A percentile compares a stretch with the other conserved stretches of the same genome.
phyloP scores from a whole-genome alignment of 2,113 vertebrate genomes.

The Bubo bubo region DNA sequence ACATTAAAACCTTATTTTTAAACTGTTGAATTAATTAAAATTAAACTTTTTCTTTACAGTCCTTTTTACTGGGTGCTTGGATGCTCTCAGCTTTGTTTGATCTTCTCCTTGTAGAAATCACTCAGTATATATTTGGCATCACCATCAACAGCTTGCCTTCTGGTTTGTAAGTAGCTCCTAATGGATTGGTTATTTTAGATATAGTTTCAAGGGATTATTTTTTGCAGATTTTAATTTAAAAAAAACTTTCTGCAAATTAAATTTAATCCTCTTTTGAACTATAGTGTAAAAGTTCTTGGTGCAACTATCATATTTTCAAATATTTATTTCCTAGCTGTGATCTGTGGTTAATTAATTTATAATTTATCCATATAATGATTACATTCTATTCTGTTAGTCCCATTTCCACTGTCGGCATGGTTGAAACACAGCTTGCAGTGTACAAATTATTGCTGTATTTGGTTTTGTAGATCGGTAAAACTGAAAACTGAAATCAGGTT shows the following conservation, averaged over 20 bases:
- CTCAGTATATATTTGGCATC: slow-evolving; percentile 69
- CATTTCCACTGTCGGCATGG: background rate
- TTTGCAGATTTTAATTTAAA: background rate
- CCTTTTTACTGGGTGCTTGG: slow-evolving; percentile 82
- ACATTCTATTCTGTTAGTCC: background rate
- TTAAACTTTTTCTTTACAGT: slow-evolving; percentile 67
- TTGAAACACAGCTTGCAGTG: background rate
- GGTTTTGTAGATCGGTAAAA: background rate
- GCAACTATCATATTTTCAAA: background rate
- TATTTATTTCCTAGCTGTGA: background rate
- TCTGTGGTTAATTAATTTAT: background rate
- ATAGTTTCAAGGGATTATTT: background rate
- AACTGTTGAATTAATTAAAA: background rate
- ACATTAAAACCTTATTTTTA: background rate
- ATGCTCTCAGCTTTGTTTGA: slow-evolving; percentile 80
- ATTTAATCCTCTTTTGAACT: background rate
- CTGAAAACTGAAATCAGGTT: background rate
- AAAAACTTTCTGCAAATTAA: background rate
- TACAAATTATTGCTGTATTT: background rate
- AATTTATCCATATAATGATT: background rate
- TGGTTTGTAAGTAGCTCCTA: slow-evolving; percentile 82
- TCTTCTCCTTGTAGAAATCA: slow-evolving; percentile 76
- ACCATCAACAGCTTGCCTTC: slow-evolving; percentile 77
- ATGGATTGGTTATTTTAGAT: background rate
- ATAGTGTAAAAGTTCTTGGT: background rate